phyloP scores from a whole-genome alignment of 2,113 vertebrate genomes.

The Cephalopterus ornatus region DNA sequence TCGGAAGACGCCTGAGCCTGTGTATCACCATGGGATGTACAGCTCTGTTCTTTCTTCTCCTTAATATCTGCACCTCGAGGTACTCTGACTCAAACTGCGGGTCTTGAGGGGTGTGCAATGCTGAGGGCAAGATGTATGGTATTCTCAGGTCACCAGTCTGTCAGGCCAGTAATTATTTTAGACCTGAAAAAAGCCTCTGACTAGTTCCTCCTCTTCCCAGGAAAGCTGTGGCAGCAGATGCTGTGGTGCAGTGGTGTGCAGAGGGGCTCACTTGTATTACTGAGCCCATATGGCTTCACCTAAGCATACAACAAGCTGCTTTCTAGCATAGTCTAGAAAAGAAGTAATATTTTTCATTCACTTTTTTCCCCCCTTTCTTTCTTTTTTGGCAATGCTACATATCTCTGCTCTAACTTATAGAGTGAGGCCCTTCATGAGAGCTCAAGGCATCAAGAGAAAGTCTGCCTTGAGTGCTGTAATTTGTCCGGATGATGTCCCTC shows the following conservation, averaged over 20 bases:
- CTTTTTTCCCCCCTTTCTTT: accelerated
- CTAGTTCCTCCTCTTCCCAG: not conserved
- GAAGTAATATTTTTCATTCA: not conserved
- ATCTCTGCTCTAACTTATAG: not conserved
- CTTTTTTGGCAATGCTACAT: not conserved
- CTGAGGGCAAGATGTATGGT: not conserved
- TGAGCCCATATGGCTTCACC: not conserved
- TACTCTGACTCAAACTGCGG: conserved; percentile 21
- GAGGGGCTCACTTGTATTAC: not conserved
- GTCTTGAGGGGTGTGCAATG: accelerated
- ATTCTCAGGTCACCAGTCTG: not conserved
- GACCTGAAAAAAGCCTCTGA: not conserved
- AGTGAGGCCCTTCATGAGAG: not conserved
- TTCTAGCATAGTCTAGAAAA: not conserved
- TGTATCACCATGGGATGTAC: conserved; percentile 82
- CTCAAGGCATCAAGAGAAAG: not conserved
- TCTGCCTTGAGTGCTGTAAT: not conserved
- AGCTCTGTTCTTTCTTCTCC: conserved; percentile 85
- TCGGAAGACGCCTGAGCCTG: conserved; percentile 83
- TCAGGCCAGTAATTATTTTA: not conserved
- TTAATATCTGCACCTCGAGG: conserved; percentile 90
- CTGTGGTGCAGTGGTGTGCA: not conserved
- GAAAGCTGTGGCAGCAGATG: not conserved
- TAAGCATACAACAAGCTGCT: not conserved
- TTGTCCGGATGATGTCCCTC: not conserved